These are phyloP conservation scores for Theretra japonica DNA, from an alignment of 2,888 invertebrate genomes.

Conservation along the genomic window DNA sequence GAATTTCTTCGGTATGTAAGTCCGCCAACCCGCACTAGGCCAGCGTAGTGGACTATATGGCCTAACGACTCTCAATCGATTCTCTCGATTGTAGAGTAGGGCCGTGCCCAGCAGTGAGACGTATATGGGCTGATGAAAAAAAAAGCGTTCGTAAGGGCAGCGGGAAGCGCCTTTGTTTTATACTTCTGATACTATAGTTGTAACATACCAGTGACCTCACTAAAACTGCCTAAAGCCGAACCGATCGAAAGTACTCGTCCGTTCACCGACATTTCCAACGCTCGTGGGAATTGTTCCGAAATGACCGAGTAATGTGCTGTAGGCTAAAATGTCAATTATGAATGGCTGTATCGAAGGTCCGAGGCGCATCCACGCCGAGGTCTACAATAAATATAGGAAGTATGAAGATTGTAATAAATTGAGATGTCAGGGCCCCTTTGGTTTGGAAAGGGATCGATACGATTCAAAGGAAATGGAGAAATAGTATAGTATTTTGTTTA, in stretches of 20 bases:
- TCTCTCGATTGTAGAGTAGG: too few relatives aligned
- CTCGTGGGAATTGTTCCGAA: constrained; percentile 26
- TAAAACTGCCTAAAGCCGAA: constrained; percentile 1
- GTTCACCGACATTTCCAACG: constrained; percentile 7
- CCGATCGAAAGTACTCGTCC: constrained; percentile 12
- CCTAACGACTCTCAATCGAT: too few relatives aligned
- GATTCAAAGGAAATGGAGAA: too few relatives aligned
- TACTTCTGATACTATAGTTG: neutral
- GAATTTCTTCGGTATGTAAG: too few relatives aligned
- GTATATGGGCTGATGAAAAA: too few relatives aligned
- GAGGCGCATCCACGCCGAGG: constrained; percentile 3
- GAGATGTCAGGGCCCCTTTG: neutral
- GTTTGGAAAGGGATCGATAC: neutral
- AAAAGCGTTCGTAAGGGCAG: too few relatives aligned
- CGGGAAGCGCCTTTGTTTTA: too few relatives aligned
- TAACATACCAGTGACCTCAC: constrained; percentile 3
- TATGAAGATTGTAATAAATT: neutral
- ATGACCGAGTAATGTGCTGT: constrained; percentile 12
- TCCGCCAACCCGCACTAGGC: too few relatives aligned
- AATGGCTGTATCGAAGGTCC: constrained; percentile 1
- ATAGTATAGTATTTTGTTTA: too few relatives aligned
- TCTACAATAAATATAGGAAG: neutral
- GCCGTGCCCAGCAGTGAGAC: too few relatives aligned
- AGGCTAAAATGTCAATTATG: constrained; percentile 24
- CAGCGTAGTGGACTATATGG: too few relatives aligned